phyloP scores from a whole-genome alignment of 2,888 invertebrate species.

The Xanthia togata region DNA sequence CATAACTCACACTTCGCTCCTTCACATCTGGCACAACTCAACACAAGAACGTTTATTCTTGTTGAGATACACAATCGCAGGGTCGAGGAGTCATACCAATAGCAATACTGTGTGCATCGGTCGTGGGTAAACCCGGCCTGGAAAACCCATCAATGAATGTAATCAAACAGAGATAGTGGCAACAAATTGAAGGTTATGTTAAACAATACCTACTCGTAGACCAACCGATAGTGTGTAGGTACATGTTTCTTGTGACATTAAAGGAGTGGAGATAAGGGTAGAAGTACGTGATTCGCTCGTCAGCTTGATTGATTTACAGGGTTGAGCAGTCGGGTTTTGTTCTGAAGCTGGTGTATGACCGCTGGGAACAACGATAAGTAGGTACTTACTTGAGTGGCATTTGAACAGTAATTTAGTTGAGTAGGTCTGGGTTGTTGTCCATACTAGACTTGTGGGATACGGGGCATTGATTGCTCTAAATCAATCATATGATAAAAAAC shows the following conservation, averaged over 20 bases:
- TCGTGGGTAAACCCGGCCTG: constrained; percentile 47
- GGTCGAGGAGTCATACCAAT: constrained; percentile 30
- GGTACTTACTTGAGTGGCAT: constrained; percentile 2
- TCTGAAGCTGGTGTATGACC: background rate
- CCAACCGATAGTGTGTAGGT: constrained; percentile 20
- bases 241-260: background rate
- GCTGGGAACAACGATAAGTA: background rate
- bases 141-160: constrained; percentile 49
- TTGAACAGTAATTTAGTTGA: background rate
- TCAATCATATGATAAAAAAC: too few species aligned
- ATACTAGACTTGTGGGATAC: background rate
- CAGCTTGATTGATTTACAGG: background rate
- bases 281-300: background rate
- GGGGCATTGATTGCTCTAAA: background rate
- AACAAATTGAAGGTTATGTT: constrained; percentile 32
- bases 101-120: background rate
- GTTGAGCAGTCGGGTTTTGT: constrained; percentile 5
- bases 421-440: background rate
- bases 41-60: constrained; percentile 31
- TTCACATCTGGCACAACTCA: constrained; percentile 6
- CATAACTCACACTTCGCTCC: constrained; percentile 12
- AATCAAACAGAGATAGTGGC: constrained; percentile 49
- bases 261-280: background rate
- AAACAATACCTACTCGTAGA: constrained; percentile 15
- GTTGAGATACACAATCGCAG: constrained; percentile 49